phyloP scores from a whole-genome alignment of 2,888 invertebrate genomes.

The Pheosia tremula region DNA sequence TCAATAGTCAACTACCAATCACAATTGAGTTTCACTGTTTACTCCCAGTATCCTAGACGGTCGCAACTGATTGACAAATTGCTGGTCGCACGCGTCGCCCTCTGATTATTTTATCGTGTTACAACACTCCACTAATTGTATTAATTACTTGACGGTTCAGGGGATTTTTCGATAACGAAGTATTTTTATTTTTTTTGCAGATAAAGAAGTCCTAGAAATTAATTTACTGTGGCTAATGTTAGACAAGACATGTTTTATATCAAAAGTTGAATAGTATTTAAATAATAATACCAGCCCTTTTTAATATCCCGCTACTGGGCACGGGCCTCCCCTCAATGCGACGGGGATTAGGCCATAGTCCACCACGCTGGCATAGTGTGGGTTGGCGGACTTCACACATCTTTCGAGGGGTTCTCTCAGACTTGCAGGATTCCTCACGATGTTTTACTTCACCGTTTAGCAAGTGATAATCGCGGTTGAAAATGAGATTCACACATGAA shows the following conservation, averaged over 20 bases:
- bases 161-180: constrained; percentile 10
- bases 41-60: constrained; percentile 21
- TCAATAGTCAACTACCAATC: neutral
- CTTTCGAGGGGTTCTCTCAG: too few species aligned
- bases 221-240: neutral
- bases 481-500: too few species aligned
- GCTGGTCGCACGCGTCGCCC: constrained; percentile 21
- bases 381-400: too few species aligned
- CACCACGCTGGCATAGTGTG: too few species aligned
- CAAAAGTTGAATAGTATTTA: too few species aligned
- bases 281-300: neutral
- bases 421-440: too few species aligned
- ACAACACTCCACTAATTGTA: constrained; percentile 35
- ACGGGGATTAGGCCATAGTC: too few species aligned
- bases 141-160: constrained; percentile 24
- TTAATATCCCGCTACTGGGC: neutral
- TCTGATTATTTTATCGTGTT: constrained; percentile 40
- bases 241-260: neutral
- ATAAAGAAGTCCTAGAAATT: neutral
- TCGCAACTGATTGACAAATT: constrained; percentile 41
- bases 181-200: constrained; percentile 11
- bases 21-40: constrained; percentile 7
- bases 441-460: too few species aligned
- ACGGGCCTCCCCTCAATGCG: too few species aligned
- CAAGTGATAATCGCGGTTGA: too few species aligned